phyloP scores from a whole-genome alignment of 2,888 invertebrate species.

The Apeira syringaria region DNA sequence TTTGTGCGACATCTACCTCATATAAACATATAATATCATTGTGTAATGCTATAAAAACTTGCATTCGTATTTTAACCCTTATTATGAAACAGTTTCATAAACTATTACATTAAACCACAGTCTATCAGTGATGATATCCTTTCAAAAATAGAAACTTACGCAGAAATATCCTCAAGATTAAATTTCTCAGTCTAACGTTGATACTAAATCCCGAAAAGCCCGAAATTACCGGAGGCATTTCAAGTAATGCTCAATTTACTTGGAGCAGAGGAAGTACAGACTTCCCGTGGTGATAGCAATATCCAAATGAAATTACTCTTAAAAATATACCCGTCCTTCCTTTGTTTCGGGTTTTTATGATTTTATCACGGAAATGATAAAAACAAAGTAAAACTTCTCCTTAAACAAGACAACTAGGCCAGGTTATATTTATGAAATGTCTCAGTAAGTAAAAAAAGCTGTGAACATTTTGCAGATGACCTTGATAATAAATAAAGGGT shows the following conservation, averaged over 20 bases:
- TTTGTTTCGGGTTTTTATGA: constrained; percentile 32
- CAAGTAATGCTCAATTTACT: constrained; percentile 73
- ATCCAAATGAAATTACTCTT: constrained; percentile 55
- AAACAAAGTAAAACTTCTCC: constrained; percentile 17
- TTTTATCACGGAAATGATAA: constrained; percentile 26
- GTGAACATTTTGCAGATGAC: too few species aligned
- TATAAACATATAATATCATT: too few species aligned
- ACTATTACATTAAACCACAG: too few species aligned
- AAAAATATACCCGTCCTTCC: constrained; percentile 39
- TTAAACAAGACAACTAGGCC: constrained; percentile 13
- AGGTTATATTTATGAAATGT: too few species aligned
- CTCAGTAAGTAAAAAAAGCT: too few species aligned
- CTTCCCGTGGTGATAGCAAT: constrained; percentile 56
- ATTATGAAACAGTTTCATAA: too few species aligned
- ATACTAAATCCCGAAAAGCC: constrained; percentile 62
- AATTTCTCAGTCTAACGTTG: constrained; percentile 71
- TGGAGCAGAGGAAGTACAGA: constrained; percentile 43
- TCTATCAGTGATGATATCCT: background rate
- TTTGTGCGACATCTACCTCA: too few species aligned
- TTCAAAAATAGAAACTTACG: background rate
- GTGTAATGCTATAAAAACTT: too few species aligned
- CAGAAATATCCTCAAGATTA: constrained; percentile 60
- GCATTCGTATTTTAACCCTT: too few species aligned
- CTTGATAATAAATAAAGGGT: too few species aligned
- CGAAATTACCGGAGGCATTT: constrained; percentile 68